Percentiles rank a stretch among this genome's conserved stretches.
Conservation (phyloP, 2,113 vertebrate genomes). For the Mus pahari region DNA sequence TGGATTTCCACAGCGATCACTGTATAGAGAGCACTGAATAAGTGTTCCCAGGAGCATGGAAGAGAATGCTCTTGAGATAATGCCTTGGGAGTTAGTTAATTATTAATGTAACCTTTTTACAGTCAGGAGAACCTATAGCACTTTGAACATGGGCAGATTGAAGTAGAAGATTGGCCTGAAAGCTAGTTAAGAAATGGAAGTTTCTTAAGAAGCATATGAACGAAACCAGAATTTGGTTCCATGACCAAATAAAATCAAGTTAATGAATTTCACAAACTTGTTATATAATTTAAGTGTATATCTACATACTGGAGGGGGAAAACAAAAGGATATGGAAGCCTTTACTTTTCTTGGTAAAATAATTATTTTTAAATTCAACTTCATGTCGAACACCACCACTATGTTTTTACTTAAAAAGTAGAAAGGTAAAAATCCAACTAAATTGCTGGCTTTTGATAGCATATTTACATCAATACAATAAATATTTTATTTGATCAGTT, state of each 20-base stretch:
- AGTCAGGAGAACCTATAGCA: neutral
- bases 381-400: neutral
- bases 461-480: conserved; percentile 39
- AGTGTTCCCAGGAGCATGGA: neutral
- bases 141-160: neutral
- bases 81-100: neutral
- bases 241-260: conserved; percentile 16
- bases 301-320: neutral
- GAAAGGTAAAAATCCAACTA: neutral
- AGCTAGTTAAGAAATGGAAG: neutral
- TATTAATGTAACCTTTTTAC: conserved; percentile 15
- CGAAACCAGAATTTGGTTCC: neutral
- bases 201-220: neutral
- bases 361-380: neutral
- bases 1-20: neutral
- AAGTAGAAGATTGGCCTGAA: neutral
- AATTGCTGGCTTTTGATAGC: neutral
- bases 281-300: neutral
- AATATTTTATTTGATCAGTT: conserved; percentile 30
- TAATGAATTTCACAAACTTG: neutral
- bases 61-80: conserved; percentile 14
- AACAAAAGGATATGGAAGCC: neutral
- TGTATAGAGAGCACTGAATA: conserved; percentile 6
- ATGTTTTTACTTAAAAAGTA: conserved; percentile 20
- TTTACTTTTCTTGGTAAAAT: conserved; percentile 31